phyloP scores from a whole-genome alignment of 2,113 vertebrate species.

The Ochotona princeps region DNA sequence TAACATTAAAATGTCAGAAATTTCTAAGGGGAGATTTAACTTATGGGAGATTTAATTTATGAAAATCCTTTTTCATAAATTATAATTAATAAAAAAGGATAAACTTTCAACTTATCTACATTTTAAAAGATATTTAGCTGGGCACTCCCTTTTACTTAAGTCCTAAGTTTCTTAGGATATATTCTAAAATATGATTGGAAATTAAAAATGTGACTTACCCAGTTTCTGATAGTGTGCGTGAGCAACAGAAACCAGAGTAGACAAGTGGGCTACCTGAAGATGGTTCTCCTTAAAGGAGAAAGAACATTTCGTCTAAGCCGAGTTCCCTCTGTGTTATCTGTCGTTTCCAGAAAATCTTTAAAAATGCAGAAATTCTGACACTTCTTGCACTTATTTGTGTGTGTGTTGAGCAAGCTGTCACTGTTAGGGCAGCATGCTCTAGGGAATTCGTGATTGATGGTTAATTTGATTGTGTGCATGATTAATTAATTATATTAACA shows the following conservation, averaged over 20 bases:
- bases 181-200: not conserved
- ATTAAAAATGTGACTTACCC: not conserved
- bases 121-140: not conserved
- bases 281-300: not conserved
- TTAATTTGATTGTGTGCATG: accelerated
- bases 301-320: not conserved
- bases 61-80: too few relatives aligned
- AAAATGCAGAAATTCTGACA: not conserved
- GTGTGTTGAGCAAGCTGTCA: not conserved
- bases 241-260: not conserved
- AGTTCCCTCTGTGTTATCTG: not conserved
- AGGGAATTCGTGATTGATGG: not conserved
- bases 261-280: not conserved
- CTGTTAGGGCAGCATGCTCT: not conserved
- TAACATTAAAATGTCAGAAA: not conserved
- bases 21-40: not conserved
- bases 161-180: not conserved
- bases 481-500: not conserved
- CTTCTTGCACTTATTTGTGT: not conserved
- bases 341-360: not conserved
- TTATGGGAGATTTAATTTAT: too few relatives aligned
- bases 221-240: not conserved
- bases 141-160: not conserved
- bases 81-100: not conserved
- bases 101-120: not conserved